Evolutionary conservation across 2,113 vertebrate genomes (phyloP), one percentile per base, ranked within the genome.

Genomic region (Montifringilla adamsi): DNA sequence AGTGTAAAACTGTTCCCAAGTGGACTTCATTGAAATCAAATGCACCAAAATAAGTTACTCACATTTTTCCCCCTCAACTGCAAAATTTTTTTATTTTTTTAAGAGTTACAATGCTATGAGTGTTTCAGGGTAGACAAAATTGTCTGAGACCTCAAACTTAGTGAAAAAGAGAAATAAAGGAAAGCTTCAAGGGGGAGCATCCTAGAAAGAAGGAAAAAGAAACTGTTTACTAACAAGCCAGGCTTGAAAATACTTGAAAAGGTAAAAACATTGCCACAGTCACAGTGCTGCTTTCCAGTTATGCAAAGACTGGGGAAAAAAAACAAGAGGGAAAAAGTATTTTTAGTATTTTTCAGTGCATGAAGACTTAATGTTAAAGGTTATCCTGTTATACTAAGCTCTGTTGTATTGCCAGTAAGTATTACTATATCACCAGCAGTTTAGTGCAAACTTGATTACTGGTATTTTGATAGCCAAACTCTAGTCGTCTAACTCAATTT

Each of bases 401-500:
- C 30, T 72, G 23, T 60, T 86, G 41, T 93, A 23, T 66, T 88
- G 50, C 55, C 78, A 80, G n/a, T 9, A 7, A 28, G 19, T 69
- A 47, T 37, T 69, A 8, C 35, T 86, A 0, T 47, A 59, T 67
- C 60, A 59, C 43, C 44, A 94, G 50, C 43, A 84, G 27, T 86
- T 72, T 66, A 77, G 33, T 35, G 43, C 55, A 86, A 13, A 86
- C 63, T 74, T 63, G 39, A 94, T 96, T 96, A 91, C 83, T 88
- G 82, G 41, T 87, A 63, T 59, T 94, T 97, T 92, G 39, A 53
- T 93, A 91, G 76, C 86, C 95, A 87, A 63, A 67, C 80, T 94
- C 73, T 87, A 66, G 58, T 82, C 85, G 74, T 66, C 67, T 92
- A 94, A 91, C 55, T 96, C 96, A 96, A 96, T 97, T 97, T 94